Evolutionary conservation across 1,140 invertebrate genomes (phyloP).

Genomic region (Notospermus geniculatus): DNA sequence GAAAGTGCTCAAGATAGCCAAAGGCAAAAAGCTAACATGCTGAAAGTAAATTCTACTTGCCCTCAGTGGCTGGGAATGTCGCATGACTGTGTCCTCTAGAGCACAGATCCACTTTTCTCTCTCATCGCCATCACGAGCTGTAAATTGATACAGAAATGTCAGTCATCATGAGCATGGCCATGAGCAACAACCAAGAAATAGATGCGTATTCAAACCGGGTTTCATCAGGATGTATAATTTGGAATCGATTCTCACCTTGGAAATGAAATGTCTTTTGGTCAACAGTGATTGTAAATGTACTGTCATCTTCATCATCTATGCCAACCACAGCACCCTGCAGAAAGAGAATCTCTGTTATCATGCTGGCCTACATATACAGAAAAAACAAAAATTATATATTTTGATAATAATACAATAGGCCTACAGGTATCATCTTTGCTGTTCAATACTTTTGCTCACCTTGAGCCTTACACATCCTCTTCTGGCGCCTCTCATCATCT

Average conservation of each 20-base stretch:
- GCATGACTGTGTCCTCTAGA: constrained; percentile 88
- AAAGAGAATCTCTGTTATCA: constrained; percentile 16
- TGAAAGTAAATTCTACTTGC: no score
- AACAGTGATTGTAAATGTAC: constrained; percentile 97
- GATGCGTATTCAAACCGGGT: no score
- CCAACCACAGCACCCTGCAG: constrained; percentile 87
- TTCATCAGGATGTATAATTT: no score
- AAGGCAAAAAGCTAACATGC: no score
- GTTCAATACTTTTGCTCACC: constrained; percentile 30
- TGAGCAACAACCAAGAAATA: no score
- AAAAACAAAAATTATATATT: no score
- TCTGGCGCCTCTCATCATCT: constrained; percentile 94
- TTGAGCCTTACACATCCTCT: constrained; percentile 81
- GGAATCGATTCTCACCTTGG: no score
- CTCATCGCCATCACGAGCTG: constrained; percentile 87
- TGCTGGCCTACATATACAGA: no score
- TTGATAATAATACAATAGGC: no score
- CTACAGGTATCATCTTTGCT: no score
- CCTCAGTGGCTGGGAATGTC: constrained; percentile 63
- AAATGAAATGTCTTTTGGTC: constrained; percentile 99
- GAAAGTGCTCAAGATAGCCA: no score
- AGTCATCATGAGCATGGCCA: no score
- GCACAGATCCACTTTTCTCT: constrained; percentile 92
- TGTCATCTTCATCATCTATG: constrained; percentile 98
- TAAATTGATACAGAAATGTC: constrained; percentile 18